phyloP scores from a whole-genome alignment of 2,888 invertebrate genomes.

The Volucella zonaria region DNA sequence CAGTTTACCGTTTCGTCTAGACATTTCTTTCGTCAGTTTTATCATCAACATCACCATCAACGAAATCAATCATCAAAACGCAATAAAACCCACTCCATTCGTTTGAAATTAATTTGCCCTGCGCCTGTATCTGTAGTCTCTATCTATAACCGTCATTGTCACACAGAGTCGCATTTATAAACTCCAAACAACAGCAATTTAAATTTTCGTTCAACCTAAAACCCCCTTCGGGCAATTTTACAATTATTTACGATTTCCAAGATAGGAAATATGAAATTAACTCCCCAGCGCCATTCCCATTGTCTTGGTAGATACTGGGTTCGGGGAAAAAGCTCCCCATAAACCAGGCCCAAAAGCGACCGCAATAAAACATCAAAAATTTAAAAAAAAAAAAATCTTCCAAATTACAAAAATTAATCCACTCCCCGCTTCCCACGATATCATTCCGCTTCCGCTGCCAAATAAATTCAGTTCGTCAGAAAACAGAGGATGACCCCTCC shows the following conservation, averaged over 20 bases:
- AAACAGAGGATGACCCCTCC: slow-evolving; percentile 27
- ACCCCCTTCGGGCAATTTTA: slow-evolving; percentile 12
- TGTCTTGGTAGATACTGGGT: background rate
- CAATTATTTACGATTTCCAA: slow-evolving; percentile 23
- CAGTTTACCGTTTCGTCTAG: slow-evolving; percentile 4
- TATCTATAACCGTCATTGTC: too few species aligned
- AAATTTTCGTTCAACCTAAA: slow-evolving; percentile 17
- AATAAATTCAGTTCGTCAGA: slow-evolving; percentile 24
- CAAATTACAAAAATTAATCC: slow-evolving; percentile 12
- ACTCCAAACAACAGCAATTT: slow-evolving; percentile 15
- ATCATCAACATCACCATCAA: background rate
- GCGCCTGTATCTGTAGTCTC: too few species aligned
- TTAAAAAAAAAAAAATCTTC: slow-evolving; percentile 12
- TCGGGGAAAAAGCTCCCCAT: slow-evolving; percentile 2
- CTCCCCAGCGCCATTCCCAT: background rate
- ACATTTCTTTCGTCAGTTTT: background rate
- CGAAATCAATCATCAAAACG: background rate
- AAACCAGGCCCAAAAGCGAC: slow-evolving; percentile 8
- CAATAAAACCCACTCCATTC: slow-evolving; percentile 22
- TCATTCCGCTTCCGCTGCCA: slow-evolving; percentile 33
- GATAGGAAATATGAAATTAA: slow-evolving; percentile 48
- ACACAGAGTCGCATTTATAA: too few species aligned
- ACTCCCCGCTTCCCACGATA: slow-evolving; percentile 45
- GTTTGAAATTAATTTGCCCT: slow-evolving; percentile 20
- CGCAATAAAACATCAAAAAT: slow-evolving; percentile 40